Evolutionary conservation across 2,888 invertebrate species (phyloP), one percentile per base, ranked within the genome.

Genomic region (Amaurobius ferox): DNA sequence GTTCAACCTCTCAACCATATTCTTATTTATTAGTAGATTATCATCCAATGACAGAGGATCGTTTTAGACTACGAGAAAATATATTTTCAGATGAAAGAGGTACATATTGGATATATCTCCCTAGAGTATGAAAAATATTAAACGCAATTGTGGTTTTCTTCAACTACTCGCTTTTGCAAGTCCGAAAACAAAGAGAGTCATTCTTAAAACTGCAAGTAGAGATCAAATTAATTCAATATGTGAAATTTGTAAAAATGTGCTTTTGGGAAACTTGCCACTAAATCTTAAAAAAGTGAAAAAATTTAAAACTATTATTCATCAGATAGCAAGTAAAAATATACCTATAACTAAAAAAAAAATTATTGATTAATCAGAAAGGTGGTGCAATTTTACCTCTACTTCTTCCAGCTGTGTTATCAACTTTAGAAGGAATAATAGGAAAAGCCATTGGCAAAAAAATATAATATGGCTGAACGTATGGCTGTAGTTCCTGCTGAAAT

Each of bases 1-100:
- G 87, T 35, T 73, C 83, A 0, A 87, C 88, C 2, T 35, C 23
- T 0, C 2, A 44, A 44, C 44, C 44, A 2, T 88, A 88, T 68
- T 86, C 83, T 5, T 89, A 89, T 86, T 73, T 89, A 30, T 28
- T 89, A 0, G 44, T 89, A 0, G 86, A 89, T 73, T 66, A 88
- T 11, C 88, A 88, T 30, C 87, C 88, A 29, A 19, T 62, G 0
- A 89, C 88, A 13, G 66, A 76, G 9, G 88, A 89, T 26, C 44
- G 77, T 5, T 74, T 68, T 30, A 19, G 89, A 5, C 71, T 87
- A 6, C 35, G 88, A n/a, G 55, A 83, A 13, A n/a, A n/a, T 44
- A 9, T 44, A 16, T 44, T 44, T 16, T 2, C 44, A 9, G 44
- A 44, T 44, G 11, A 9, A 5, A 44, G 16, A 2, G 44, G 44